Evolutionary conservation across 2,888 invertebrate genomes (phyloP).

Genomic region (Chalcosyrphus nemorum): DNA sequence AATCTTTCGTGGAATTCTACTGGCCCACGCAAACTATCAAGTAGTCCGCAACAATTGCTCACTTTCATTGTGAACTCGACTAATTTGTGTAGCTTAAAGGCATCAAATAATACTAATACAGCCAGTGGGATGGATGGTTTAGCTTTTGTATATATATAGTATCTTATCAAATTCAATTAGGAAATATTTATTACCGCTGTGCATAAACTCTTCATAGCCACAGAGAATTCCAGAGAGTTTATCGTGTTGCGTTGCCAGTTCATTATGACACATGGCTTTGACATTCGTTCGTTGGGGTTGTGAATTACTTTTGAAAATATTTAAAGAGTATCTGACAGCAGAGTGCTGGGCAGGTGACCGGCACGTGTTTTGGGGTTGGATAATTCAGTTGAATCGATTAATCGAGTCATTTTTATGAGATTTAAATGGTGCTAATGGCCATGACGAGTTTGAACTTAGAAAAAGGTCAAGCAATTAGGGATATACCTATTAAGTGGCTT

Average conservation of each 20-base stretch:
- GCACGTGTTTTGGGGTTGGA: slow-evolving; percentile 40
- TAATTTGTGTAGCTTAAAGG: slow-evolving; percentile 25
- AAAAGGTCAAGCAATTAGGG: neutral
- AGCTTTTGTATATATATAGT: slow-evolving; percentile 12
- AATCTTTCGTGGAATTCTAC: neutral
- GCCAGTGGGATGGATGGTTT: slow-evolving; percentile 5
- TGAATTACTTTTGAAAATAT: slow-evolving; percentile 49
- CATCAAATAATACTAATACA: neutral
- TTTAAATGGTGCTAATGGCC: neutral
- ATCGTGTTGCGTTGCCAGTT: neutral
- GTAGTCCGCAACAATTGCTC: slow-evolving; percentile 28
- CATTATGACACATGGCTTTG: slow-evolving; percentile 12
- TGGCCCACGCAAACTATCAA: slow-evolving; percentile 11
- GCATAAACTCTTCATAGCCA: slow-evolving; percentile 14
- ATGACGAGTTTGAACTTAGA: neutral
- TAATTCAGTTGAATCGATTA: slow-evolving; percentile 19
- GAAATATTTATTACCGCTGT: slow-evolving; percentile 51
- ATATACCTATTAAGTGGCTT: neutral
- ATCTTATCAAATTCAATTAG: slow-evolving; percentile 69
- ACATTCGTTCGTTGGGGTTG: slow-evolving; percentile 32
- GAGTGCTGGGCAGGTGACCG: slow-evolving; percentile 28
- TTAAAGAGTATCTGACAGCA: slow-evolving; percentile 1
- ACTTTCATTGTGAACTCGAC: slow-evolving; percentile 15
- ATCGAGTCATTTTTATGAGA: neutral
- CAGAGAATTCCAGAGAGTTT: neutral